phyloP scores from a whole-genome alignment of 2,113 vertebrate genomes.

The human (Homo sapiens) region DNA sequence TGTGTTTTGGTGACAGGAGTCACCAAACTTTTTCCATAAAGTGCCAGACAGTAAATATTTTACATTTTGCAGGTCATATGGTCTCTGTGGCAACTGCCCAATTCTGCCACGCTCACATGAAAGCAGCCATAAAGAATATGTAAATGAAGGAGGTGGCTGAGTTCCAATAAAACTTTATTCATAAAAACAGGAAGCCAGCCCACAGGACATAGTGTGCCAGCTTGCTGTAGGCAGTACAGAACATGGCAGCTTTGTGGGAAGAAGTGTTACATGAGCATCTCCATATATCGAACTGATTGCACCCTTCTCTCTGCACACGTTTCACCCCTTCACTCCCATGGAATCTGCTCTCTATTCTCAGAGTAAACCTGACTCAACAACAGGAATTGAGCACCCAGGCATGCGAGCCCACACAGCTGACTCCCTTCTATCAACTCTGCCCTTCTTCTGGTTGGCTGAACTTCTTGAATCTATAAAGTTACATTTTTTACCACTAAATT shows the following conservation, averaged over 20 bases:
- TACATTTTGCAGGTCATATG: background rate
- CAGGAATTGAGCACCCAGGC: rapidly evolving
- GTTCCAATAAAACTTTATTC: background rate
- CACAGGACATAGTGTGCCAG: rapidly evolving
- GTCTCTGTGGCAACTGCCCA: background rate
- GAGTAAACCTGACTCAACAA: background rate
- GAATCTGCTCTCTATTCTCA: too few relatives aligned
- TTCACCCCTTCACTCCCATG: rapidly evolving
- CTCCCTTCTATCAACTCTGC: rapidly evolving
- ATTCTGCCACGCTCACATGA: background rate
- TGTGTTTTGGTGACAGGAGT: rapidly evolving
- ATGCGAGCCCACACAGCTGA: rapidly evolving
- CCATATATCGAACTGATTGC: rapidly evolving
- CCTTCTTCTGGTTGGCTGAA: background rate
- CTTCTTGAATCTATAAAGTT: background rate
- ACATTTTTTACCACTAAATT: background rate
- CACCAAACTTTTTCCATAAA: background rate
- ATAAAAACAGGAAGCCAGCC: background rate
- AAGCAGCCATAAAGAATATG: background rate
- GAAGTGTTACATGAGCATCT: background rate
- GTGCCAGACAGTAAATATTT: background rate
- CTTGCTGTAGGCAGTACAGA: background rate
- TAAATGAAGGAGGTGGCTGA: background rate
- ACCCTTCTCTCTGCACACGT: too few relatives aligned
- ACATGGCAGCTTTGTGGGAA: background rate